Evolutionary conservation across 92 coral and sea anemone species (phyloP).

Genomic region (Umimayanthus kanabou): DNA sequence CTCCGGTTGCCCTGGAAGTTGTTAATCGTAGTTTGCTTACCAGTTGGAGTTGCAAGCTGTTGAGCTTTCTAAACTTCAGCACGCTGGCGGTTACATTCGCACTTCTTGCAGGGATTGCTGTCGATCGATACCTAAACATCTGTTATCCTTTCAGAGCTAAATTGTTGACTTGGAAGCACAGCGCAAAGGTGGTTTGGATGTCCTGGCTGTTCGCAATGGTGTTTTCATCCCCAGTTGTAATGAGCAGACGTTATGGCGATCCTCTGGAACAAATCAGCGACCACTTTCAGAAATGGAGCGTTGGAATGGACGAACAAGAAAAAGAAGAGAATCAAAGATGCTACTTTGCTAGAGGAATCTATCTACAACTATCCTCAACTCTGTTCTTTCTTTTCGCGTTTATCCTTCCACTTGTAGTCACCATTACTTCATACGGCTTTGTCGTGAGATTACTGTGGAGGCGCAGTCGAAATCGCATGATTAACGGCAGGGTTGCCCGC

Average conservation of each 20-base stretch:
- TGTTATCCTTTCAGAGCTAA: slow-evolving; percentile 51
- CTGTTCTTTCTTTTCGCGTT: slow-evolving; percentile 55
- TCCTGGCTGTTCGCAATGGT: slow-evolving; percentile 51
- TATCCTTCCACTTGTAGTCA: slow-evolving; percentile 45
- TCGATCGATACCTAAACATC: slow-evolving; percentile 27
- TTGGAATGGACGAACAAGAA: not conserved
- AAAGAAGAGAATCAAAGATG: slow-evolving; percentile 19
- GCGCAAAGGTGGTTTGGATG: slow-evolving; percentile 38
- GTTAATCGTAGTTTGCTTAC: not conserved
- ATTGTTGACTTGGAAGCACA: slow-evolving; percentile 53
- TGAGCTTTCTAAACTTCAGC: slow-evolving; percentile 20
- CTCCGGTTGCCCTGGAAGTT: not conserved
- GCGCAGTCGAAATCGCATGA: slow-evolving; percentile 48
- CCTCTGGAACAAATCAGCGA: slow-evolving; percentile 7
- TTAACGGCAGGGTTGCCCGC: slow-evolving; percentile 43
- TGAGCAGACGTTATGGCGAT: slow-evolving; percentile 31
- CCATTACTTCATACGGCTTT: slow-evolving; percentile 43
- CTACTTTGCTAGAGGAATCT: slow-evolving; percentile 17
- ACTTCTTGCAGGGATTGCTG: slow-evolving; percentile 34
- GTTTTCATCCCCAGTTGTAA: slow-evolving; percentile 46
- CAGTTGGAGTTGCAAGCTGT: slow-evolving; percentile 25
- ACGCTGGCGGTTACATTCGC: slow-evolving; percentile 22
- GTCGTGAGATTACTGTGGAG: slow-evolving; percentile 47
- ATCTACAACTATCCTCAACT: slow-evolving; percentile 34
- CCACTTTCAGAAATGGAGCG: slow-evolving; percentile 9